These are phyloP conservation scores for Euphysa ruthae DNA, from an alignment of 30 jellyfish, hydroid and myxozoan species.

Conservation along the genomic window DNA sequence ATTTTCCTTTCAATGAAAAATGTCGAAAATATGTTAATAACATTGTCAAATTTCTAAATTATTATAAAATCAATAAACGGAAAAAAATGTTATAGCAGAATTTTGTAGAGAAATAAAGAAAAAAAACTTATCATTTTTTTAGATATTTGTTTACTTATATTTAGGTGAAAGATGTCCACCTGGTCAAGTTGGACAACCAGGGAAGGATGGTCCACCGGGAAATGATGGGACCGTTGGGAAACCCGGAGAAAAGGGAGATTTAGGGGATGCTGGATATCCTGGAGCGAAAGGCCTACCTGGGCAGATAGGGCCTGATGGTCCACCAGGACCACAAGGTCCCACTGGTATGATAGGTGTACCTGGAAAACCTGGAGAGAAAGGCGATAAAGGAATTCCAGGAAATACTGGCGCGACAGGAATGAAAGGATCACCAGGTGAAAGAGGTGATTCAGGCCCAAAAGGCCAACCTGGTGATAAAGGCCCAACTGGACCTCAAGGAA, in stretches of 20 bases:
- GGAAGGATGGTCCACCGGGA: slow-evolving; percentile 10
- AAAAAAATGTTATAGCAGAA: too few relatives aligned
- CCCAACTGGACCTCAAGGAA: not conserved
- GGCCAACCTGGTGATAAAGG: not conserved
- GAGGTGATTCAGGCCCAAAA: slow-evolving; percentile 7
- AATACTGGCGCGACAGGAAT: not conserved
- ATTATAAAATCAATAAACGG: too few relatives aligned
- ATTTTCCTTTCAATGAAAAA: too few relatives aligned
- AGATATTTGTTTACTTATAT: too few relatives aligned
- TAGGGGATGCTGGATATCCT: slow-evolving; percentile 42
- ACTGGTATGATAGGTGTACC: slow-evolving; percentile 13
- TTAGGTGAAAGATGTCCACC: too few relatives aligned
- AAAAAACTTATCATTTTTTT: too few relatives aligned
- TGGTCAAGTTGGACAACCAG: too few relatives aligned
- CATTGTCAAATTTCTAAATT: too few relatives aligned
- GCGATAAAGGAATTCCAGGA: not conserved
- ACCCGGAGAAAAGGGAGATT: slow-evolving; percentile 45
- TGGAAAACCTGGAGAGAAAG: not conserved
- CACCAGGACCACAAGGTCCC: slow-evolving; percentile 17
- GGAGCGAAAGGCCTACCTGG: slow-evolving; percentile 39
- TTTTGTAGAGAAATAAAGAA: too few relatives aligned
- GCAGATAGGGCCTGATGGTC: slow-evolving; percentile 36
- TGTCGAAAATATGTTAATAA: too few relatives aligned
- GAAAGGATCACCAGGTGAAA: slow-evolving; percentile 2
- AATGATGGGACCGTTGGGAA: slow-evolving; percentile 32